Conservation (phyloP, 2,797 vertebrate species). For the Falco rusticolus region DNA sequence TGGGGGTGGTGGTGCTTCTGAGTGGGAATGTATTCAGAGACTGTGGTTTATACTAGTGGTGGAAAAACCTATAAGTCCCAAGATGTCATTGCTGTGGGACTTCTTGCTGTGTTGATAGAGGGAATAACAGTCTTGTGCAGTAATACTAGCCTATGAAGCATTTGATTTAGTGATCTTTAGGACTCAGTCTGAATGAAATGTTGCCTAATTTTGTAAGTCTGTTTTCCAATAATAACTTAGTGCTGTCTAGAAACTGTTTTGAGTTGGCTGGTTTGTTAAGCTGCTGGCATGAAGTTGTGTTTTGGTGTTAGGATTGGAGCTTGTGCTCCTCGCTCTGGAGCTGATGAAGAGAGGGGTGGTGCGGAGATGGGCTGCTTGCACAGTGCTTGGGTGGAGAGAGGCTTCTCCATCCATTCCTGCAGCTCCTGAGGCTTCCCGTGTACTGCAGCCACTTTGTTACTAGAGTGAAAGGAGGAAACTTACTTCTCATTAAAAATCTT, state of each 20-base stretch:
- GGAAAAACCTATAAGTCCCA: not conserved
- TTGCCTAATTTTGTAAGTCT: not conserved
- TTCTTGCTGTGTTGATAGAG: not conserved
- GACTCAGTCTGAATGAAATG: not conserved
- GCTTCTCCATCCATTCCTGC: not conserved
- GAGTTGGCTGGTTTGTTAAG: not conserved
- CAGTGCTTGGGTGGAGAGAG: not conserved
- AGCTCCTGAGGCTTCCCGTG: not conserved
- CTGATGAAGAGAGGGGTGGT: not conserved
- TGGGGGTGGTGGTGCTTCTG: not conserved
- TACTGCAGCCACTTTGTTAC: not conserved
- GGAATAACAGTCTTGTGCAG: not conserved
- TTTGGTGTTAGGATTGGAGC: not conserved
- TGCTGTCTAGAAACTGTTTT: not conserved
- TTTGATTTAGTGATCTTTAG: not conserved
- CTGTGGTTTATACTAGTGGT: not conserved
- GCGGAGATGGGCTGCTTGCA: not conserved
- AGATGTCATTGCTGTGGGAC: not conserved
- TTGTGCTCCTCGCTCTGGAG: not conserved
- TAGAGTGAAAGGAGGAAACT: not conserved
- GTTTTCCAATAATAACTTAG: not conserved
- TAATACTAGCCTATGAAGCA: not conserved
- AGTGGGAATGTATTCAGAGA: not conserved
- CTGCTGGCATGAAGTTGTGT: not conserved
- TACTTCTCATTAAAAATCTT: not conserved